Evolutionary conservation across 2,888 invertebrate species (phyloP), one percentile per base, ranked within the genome.

Genomic region (Lypha dubia): DNA sequence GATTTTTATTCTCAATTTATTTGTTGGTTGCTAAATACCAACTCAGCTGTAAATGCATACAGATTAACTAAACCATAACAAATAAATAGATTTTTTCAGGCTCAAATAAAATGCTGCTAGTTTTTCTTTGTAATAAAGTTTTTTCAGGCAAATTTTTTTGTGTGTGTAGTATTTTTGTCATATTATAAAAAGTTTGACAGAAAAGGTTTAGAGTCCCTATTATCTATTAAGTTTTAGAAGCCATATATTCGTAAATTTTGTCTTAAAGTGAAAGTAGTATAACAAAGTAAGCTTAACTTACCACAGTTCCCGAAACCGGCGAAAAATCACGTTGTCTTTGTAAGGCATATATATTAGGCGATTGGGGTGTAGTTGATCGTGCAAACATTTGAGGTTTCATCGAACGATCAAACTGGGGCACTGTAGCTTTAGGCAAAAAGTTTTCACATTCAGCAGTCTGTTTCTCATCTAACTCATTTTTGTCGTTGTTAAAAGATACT

Each of bases 371-470:
- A 90, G 70, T 93, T 92, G 86, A 88, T 88, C 46, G 49, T 6
- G 83, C 35, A 8, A 63, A 32, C 74, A 76, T 53, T 56, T 83
- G 84, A 11, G 95, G 95, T 89, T 95, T 95, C 8, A 93, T 93
- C 84, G 93, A 93, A 80, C 95, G 93, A 92, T 95, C 95, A 91
- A 95, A 94, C 35, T 91, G 89, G 0, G 95, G 95, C 22, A 91
- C 87, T 44, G 89, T 86, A 0, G 89, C 86, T 83, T 93, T 75
- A 17, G 35, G 28, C 44, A 41, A 7, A 20, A 38, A 20, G 0
- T 58, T 3, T 41, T 81, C 74, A 3, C 13, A 15, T 1, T 93
- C 93, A 24, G 87, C 87, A 24, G 87, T 88, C 28, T 81, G 86
- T 4, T 80, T 80, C 4, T 79, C 58, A 3, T 76, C 62, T 9